phyloP scores from a whole-genome alignment of 2,797 vertebrate species.

The Poeciliopsis paucimaculata region DNA sequence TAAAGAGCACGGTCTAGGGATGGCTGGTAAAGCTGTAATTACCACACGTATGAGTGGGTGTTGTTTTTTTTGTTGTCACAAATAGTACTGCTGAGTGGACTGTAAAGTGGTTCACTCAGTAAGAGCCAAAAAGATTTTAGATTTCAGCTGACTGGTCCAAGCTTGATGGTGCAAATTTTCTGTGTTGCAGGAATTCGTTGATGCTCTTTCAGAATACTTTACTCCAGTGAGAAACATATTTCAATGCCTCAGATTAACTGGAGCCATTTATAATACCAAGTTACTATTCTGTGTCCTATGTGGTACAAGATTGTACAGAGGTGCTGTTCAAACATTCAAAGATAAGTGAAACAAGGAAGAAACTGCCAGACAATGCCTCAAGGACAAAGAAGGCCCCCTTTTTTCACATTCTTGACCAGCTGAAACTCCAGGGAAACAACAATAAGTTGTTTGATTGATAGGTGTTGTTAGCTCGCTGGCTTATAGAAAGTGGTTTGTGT shows the following conservation, averaged over 20 bases:
- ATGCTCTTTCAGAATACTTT: neutral
- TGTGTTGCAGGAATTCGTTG: neutral
- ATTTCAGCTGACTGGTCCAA: conserved; percentile 29
- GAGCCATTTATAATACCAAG: neutral
- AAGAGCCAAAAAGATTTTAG: conserved; percentile 31
- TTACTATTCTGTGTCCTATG: conserved; percentile 4
- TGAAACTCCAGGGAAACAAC: conserved; percentile 56
- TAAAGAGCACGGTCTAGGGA: conserved; percentile 40
- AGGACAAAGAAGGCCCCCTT: conserved; percentile 62
- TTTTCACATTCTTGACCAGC: conserved; percentile 61
- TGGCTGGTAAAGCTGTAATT: conserved; percentile 48
- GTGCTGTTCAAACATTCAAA: conserved; percentile 34
- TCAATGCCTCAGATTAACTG: neutral
- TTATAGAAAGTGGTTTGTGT: conserved; percentile 45
- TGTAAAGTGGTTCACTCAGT: conserved; percentile 47
- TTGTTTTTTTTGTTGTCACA: conserved; percentile 27
- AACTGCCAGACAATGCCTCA: conserved; percentile 34
- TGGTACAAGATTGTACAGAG: conserved; percentile 20
- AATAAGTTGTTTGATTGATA: conserved; percentile 65
- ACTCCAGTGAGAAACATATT: neutral
- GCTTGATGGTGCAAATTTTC: conserved; percentile 41
- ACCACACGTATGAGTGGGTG: conserved; percentile 27
- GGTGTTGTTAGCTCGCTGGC: conserved; percentile 46
- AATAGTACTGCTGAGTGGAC: conserved; percentile 29
- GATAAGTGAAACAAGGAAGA: conserved; percentile 41